Evolutionary conservation across 2,888 invertebrate genomes (phyloP).

Genomic region (Perithous albicinctus): DNA sequence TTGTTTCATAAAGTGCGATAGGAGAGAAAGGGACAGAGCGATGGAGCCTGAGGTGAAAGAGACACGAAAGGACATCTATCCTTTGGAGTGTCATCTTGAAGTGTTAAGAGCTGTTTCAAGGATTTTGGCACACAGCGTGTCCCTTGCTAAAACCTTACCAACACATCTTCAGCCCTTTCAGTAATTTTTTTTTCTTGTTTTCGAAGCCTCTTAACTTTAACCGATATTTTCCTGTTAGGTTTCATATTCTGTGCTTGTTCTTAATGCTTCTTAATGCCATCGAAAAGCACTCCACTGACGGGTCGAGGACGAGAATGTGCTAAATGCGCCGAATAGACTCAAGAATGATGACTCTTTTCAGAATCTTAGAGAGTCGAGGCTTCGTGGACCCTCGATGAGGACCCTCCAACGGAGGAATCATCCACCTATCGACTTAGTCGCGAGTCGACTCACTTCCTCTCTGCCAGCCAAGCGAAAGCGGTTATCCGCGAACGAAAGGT

Average conservation of each 20-base stretch:
- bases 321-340: not conserved
- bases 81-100: slow-evolving; percentile 52
- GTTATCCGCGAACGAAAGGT: slow-evolving; percentile 30
- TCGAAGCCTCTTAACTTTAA: not conserved
- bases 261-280: slow-evolving; percentile 1
- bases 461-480: slow-evolving; percentile 50
- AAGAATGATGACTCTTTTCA: slow-evolving; percentile 8
- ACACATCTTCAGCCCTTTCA: slow-evolving; percentile 14
- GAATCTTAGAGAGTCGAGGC: not conserved
- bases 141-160: not conserved
- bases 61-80: slow-evolving; percentile 55
- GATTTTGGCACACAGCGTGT: slow-evolving; percentile 25
- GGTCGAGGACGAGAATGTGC: slow-evolving; percentile 19
- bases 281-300: not conserved
- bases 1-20: slow-evolving; percentile 62
- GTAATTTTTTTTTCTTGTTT: slow-evolving; percentile 11
- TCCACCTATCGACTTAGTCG: slow-evolving; percentile 50
- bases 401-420: slow-evolving; percentile 34
- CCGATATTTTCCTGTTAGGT: not conserved
- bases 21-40: slow-evolving; percentile 64
- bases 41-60: slow-evolving; percentile 28
- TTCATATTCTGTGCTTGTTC: not conserved
- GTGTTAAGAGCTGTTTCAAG: slow-evolving; percentile 47
- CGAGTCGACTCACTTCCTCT: slow-evolving; percentile 44
- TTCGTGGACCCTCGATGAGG: not conserved